Percentiles rank a stretch among this genome's conserved stretches.
These are phyloP conservation scores for Acronicta aceris DNA, from an alignment of 2,888 invertebrate genomes.

Conservation along the genomic window DNA sequence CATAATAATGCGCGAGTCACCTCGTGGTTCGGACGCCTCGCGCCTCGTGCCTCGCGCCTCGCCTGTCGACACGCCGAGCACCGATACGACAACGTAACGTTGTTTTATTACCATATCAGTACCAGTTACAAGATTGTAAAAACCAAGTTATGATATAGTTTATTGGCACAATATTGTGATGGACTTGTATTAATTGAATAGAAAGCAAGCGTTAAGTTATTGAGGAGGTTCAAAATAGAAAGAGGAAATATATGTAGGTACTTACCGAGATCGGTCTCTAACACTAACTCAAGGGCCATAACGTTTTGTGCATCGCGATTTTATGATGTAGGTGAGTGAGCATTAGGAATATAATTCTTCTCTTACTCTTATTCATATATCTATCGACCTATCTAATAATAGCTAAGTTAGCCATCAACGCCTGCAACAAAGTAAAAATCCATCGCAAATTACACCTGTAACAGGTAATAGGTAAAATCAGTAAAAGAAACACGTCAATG, in stretches of 20 bases:
- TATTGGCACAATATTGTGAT: constrained; percentile 26
- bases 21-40: constrained; percentile 61
- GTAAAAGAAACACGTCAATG: constrained; percentile 74
- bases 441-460: constrained; percentile 58
- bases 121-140: constrained; percentile 50
- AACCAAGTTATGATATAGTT: constrained; percentile 32
- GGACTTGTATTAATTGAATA: not conserved
- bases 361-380: too few species aligned
- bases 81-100: constrained; percentile 42
- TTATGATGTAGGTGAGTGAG: too few species aligned
- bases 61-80: constrained; percentile 71
- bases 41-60: constrained; percentile 52
- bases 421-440: constrained; percentile 38
- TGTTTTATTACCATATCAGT: constrained; percentile 55
- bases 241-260: not conserved
- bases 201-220: not conserved
- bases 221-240: not conserved
- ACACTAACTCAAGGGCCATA: too few species aligned
- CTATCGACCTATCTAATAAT: constrained; percentile 27
- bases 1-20: constrained; percentile 88
- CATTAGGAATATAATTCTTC: too few species aligned
- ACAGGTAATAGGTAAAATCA: constrained; percentile 71
- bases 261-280: too few species aligned
- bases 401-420: constrained; percentile 6
- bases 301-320: too few species aligned